Base-by-base conservation (phyloP, 2,113 vertebrate species). In the Ursus arctos region DNA sequence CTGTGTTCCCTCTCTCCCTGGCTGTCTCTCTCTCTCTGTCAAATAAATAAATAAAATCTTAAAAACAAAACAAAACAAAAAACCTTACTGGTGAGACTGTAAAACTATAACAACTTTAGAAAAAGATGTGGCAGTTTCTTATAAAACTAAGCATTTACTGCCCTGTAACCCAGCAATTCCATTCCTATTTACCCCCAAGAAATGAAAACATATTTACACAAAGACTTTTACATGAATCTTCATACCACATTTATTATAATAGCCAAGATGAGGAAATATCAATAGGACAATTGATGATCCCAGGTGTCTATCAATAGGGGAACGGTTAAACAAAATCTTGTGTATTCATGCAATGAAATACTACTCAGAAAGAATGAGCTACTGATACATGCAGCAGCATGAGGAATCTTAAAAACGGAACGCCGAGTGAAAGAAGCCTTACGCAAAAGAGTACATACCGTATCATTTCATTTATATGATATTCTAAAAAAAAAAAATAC, bases 331-430 rank as follows among this genome's bases (percentile, higher is more conserved):
- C 28, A 67, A 55, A n/a, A 28, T 67, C n/a, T 93, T 61, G 1
- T n/a, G 47, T 55, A 86, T 53, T 87, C 59, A 18, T 77, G 40
- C 55, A 80, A 43, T 19, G 36, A 59, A 74, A 49, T 85, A 85
- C 57, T 43, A 26, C 51, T 84, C 36, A 84, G 33, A 94, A 88
- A 51, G 31, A 93, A 59, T 90, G 51, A 84, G 28, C 61, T 61
- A 36, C 53, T 69, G 22, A 33, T 67, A 94, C 26, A 59, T 10
- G 24, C 51, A 91, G 74, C 26, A 57, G n/a, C n/a, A 72, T 40
- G 31, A 82, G 82, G 82, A 87, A 87, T 87, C 49, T 91, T 65
- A 81, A 69, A 96, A 90, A 24, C 9, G 6, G 71, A 77, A 49
- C 31, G 19, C 0, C 63, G 43, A 85, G 53, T 74, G 33, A 77